Base-by-base conservation (phyloP, 92 coral and sea anemone species). In the Bergia sp. region DNA sequence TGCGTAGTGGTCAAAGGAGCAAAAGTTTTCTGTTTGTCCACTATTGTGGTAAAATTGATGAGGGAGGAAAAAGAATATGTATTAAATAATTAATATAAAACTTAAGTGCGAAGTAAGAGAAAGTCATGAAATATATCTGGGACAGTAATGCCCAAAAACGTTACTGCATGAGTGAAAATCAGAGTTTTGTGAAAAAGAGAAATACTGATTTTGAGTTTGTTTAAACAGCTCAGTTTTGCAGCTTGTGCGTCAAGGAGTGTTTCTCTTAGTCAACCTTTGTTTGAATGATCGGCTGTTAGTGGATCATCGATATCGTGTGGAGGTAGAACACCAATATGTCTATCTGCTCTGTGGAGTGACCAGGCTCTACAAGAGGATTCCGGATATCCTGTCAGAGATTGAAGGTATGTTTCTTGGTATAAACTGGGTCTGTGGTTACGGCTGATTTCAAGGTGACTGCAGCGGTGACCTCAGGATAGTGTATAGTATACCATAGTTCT, bases 321-420 rank as follows among this genome's bases (percentile, higher is more conserved):
- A 94, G 47, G 98, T 94, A n/a, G 99, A 94, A 65, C 97, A 94
- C 55, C 92, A 95, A 81, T 95, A 92, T 80, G 86, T 84, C 3
- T 93, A 93, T 71, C 86, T 97, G 4, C 82, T 97, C 78, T 90
- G 90, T 72, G 84, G 81, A 38, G 87, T 90, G 5, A 85, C 95
- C 80, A 86, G 87, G 64, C 94, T 97, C 42, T 96, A 90, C 80
- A 91, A 92, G 87, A 89, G 80, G 41, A 88, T 97, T 64, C 80
- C 93, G 37, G 92, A 91, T 6, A 37, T 85, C 18, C 72, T 96
- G 50, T 89, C 93, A 50, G 96, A 96, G 16, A 86, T 88, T 43
- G 94, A 94, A 90, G 98, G 98, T 90, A 82, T 21, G 85, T 65
- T 29, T 18, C 11, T 74, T 38, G 78, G 41, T 39, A 11, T 61